phyloP scores from a whole-genome alignment of 2,888 invertebrate genomes.

The Ophion ellenae region DNA sequence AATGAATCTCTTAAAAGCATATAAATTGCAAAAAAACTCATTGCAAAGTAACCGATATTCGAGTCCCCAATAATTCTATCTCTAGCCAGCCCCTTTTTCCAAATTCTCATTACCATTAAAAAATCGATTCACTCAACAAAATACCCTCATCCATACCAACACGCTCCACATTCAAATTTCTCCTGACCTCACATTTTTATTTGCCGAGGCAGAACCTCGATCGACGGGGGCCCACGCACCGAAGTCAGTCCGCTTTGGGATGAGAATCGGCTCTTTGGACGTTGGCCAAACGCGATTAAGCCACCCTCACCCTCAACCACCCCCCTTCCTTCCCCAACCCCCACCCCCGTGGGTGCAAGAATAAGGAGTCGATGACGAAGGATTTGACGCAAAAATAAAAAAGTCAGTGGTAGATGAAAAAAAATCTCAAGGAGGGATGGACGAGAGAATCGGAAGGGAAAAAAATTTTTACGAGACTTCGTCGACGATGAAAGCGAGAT shows the following conservation, averaged over 20 bases:
- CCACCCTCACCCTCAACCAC: slow-evolving; percentile 62
- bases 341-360: too few relatives aligned
- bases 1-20: too few relatives aligned
- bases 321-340: too few relatives aligned
- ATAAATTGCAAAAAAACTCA: too few relatives aligned
- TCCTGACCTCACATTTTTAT: slow-evolving; percentile 4
- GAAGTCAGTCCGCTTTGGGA: slow-evolving; percentile 22
- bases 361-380: too few relatives aligned
- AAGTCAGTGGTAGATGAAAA: slow-evolving; percentile 54
- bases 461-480: slow-evolving; percentile 19
- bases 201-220: background rate
- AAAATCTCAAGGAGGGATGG: slow-evolving; percentile 25
- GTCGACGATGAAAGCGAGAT: slow-evolving; percentile 42
- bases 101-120: too few relatives aligned
- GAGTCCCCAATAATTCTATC: too few relatives aligned
- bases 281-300: slow-evolving; percentile 81
- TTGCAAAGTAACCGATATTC: too few relatives aligned
- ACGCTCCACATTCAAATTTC: too few relatives aligned
- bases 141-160: too few relatives aligned
- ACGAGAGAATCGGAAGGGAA: slow-evolving; percentile 22
- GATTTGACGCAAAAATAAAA: slow-evolving; percentile 66
- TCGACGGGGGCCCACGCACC: slow-evolving; percentile 5
- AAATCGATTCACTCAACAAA: too few relatives aligned
- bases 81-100: too few relatives aligned
- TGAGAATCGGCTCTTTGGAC: slow-evolving; percentile 77